Evolutionary conservation across 1,140 invertebrate species (phyloP).

Genomic region (Pemphigus obesinymphae): DNA sequence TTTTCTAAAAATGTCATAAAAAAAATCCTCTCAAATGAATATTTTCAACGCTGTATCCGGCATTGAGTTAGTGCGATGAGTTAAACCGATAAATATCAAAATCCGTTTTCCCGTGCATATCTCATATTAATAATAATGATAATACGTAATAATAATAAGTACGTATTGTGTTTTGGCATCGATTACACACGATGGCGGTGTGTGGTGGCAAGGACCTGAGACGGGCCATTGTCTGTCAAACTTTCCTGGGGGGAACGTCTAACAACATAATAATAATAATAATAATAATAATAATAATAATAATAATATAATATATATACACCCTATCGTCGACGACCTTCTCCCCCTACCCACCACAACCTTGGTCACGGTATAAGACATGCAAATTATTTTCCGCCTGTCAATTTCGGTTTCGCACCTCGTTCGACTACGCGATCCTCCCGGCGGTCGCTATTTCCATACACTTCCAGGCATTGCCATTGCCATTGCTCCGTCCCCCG

Average conservation of each 20-base stretch:
- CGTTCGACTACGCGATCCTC: neutral
- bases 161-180: too few species aligned
- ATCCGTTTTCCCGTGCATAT: too few species aligned
- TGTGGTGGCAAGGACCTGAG: neutral
- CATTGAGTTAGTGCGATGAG: too few species aligned
- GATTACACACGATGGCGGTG: too few species aligned
- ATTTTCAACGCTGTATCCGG: too few species aligned
- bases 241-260: neutral
- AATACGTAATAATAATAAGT: too few species aligned
- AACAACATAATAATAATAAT: too few species aligned
- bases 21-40: too few species aligned
- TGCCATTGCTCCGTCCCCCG: neutral
- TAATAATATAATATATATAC: neutral
- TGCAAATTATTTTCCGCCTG: conserved; percentile 40
- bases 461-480: neutral
- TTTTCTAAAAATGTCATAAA: too few species aligned
- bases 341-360: neutral
- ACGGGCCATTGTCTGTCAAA: neutral
- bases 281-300: neutral
- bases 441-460: neutral
- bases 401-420: conserved; percentile 26
- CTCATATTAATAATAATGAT: too few species aligned
- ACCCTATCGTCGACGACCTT: neutral
- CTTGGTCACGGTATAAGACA: neutral
- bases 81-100: too few species aligned